Evolutionary conservation across 2,113 vertebrate genomes (phyloP).

Genomic region (Azemiops feae): DNA sequence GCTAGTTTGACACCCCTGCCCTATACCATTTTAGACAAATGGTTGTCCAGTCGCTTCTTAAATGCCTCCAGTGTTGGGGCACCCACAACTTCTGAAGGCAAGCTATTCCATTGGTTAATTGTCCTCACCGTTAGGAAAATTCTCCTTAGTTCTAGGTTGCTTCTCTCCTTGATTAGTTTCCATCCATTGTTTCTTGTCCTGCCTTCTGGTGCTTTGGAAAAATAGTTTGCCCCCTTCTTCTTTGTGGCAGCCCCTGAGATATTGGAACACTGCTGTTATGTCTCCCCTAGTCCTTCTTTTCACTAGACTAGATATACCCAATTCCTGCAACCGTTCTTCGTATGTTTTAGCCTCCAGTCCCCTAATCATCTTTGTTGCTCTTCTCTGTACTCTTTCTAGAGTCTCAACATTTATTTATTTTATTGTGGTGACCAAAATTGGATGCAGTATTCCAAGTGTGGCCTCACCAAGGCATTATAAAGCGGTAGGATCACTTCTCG

Average conservation of each 20-base stretch:
- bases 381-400: background rate
- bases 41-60: background rate
- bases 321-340: fast-evolving
- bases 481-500: background rate
- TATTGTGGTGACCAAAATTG: background rate
- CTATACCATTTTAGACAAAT: background rate
- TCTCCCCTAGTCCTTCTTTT: background rate
- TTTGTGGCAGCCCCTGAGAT: background rate
- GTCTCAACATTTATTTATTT: background rate
- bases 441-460: background rate
- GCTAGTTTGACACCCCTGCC: too few relatives aligned
- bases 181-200: background rate
- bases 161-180: background rate
- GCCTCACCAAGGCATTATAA: background rate
- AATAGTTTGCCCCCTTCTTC: background rate
- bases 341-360: background rate
- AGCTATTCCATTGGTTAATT: background rate
- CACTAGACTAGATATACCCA: background rate
- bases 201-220: background rate
- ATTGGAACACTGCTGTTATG: background rate
- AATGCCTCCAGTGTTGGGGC: background rate
- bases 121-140: background rate
- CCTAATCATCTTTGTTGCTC: background rate
- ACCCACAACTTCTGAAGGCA: background rate
- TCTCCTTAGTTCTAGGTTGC: background rate